Conservation (phyloP, 2,888 invertebrate genomes). For the Malthinus seriepunctatus region DNA sequence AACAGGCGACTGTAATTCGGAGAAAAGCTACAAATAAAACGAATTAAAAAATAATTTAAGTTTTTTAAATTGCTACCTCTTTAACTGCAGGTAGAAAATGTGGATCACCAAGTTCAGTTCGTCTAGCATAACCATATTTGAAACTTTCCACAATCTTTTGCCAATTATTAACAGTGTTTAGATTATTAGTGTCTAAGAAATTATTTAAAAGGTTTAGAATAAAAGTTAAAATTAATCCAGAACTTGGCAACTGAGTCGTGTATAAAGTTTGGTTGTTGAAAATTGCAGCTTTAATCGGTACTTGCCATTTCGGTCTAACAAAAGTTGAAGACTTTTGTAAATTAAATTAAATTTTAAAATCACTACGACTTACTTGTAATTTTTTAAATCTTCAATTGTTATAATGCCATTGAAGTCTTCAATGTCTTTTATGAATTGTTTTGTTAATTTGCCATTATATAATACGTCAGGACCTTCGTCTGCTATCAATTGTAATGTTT, state of each 20-base stretch:
- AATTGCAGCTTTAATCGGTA: constrained; percentile 63
- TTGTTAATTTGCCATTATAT: constrained; percentile 61
- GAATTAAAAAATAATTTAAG: constrained; percentile 32
- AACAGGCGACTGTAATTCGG: background rate
- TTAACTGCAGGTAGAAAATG: constrained; percentile 50
- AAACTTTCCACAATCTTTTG: constrained; percentile 87
- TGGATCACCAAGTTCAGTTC: constrained; percentile 82
- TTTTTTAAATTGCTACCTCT: constrained; percentile 9
- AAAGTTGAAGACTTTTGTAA: too few relatives aligned
- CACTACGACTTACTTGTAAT: constrained; percentile 66
- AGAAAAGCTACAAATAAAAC: constrained; percentile 55
- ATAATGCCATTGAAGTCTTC: constrained; percentile 71
- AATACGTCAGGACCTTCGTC: constrained; percentile 58
- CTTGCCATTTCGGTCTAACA: constrained; percentile 66
- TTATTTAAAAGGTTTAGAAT: constrained; percentile 78
- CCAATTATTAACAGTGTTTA: constrained; percentile 58
- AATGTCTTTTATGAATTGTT: constrained; percentile 47
- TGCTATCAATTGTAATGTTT: constrained; percentile 59
- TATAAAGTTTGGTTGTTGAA: constrained; percentile 68
- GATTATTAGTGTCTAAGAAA: constrained; percentile 47
- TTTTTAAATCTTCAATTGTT: constrained; percentile 72
- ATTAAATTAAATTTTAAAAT: too few relatives aligned
- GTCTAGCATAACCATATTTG: constrained; percentile 87
- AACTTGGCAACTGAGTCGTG: constrained; percentile 81
- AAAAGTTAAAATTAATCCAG: constrained; percentile 79